phyloP scores from a whole-genome alignment of 2,888 invertebrate species.

The Calameuta pallipes region DNA sequence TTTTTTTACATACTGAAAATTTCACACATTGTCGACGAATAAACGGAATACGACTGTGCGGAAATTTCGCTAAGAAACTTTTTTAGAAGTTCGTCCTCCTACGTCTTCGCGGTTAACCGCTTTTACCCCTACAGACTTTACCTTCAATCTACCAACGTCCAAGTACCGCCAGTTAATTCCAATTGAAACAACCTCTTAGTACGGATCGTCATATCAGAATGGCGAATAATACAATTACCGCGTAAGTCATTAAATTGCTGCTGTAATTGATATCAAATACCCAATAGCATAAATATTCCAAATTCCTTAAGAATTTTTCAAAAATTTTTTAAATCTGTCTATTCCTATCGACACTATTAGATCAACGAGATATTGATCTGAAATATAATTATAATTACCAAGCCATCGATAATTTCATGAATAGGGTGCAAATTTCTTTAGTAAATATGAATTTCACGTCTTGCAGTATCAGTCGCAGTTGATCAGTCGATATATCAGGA shows the following conservation, averaged over 20 bases:
- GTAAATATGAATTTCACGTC: not conserved
- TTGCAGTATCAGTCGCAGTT: not conserved
- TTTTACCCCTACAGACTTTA: not conserved
- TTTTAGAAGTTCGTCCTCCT: not conserved
- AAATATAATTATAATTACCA: not conserved
- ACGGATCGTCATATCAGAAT: conserved; percentile 18
- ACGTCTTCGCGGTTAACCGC: not conserved
- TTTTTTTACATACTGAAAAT: conserved; percentile 44
- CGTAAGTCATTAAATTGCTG: conserved; percentile 26
- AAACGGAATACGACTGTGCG: conserved; percentile 58
- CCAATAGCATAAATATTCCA: not conserved
- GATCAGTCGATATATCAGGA: not conserved
- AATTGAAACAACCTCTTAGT: not conserved
- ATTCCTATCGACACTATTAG: not conserved
- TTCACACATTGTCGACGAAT: conserved; percentile 57
- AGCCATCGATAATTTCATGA: not conserved
- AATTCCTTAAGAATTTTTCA: not conserved
- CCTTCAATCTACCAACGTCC: not conserved
- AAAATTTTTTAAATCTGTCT: not conserved
- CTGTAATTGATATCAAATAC: not conserved
- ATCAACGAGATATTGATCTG: not conserved
- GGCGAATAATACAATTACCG: conserved; percentile 31
- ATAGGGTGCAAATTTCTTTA: not conserved
- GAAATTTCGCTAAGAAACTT: not conserved
- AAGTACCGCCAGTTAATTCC: not conserved